phyloP scores from a whole-genome alignment of 2,797 vertebrate genomes.

The Heterohyrax brucei region DNA sequence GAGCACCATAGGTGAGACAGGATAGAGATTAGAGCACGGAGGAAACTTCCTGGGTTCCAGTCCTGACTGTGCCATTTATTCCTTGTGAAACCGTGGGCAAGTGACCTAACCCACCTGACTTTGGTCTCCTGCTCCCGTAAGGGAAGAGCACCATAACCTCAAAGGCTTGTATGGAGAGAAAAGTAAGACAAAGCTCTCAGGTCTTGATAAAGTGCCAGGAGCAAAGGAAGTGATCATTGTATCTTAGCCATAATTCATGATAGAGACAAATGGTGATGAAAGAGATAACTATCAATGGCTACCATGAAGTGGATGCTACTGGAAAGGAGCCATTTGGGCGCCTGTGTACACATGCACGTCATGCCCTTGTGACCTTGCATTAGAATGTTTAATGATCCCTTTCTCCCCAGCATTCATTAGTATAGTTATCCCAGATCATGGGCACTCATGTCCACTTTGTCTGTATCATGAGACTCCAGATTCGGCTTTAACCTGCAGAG shows the following conservation, averaged over 20 bases:
- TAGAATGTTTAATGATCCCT: neutral
- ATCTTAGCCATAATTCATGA: neutral
- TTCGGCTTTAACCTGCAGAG: neutral
- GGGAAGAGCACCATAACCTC: neutral
- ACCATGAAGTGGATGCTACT: neutral
- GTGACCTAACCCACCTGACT: neutral
- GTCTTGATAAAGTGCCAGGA: neutral
- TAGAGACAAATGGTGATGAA: neutral
- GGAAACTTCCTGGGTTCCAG: neutral
- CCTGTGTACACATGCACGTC: fast-evolving
- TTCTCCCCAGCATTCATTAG: neutral
- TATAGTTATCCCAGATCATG: neutral
- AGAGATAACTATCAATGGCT: neutral
- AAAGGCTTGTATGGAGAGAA: neutral
- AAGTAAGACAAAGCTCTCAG: neutral
- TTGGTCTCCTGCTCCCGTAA: neutral
- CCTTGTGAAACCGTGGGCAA: neutral
- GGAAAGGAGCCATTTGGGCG: neutral
- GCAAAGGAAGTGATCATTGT: neutral
- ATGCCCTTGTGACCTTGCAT: neutral
- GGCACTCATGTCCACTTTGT: neutral
- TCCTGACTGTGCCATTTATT: neutral
- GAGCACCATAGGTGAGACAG: neutral
- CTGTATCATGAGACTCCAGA: neutral
- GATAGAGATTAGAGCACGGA: neutral